Evolutionary conservation across 2,888 invertebrate genomes (phyloP).

Genomic region (Eudiplozoon nipponicum): DNA sequence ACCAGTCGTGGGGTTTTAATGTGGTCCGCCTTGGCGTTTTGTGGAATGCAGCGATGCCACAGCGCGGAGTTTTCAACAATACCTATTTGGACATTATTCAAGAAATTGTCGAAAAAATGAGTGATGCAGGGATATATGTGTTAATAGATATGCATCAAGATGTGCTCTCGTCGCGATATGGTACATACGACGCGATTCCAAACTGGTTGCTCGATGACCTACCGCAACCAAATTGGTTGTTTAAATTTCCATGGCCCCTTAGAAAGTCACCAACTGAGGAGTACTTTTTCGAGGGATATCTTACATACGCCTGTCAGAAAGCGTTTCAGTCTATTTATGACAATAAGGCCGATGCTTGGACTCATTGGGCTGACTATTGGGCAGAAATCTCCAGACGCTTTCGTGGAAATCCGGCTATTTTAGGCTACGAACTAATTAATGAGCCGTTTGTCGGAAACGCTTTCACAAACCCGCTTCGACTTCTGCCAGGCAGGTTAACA

Average conservation of each 20-base stretch:
- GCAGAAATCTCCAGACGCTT: slow-evolving; percentile 18
- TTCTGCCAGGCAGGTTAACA: slow-evolving; percentile 21
- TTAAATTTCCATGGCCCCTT: slow-evolving; percentile 20
- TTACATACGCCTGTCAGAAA: slow-evolving; percentile 19
- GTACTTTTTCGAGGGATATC: slow-evolving; percentile 19
- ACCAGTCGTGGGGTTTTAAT: slow-evolving; percentile 21
- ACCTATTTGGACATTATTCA: slow-evolving; percentile 19
- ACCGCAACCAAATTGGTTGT: slow-evolving; percentile 17
- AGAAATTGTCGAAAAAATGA: slow-evolving; percentile 18
- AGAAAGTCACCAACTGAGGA: slow-evolving; percentile 4
- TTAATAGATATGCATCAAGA: slow-evolving; percentile 20
- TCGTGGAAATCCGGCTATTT: slow-evolving; percentile 17
- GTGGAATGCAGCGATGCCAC: slow-evolving; percentile 20
- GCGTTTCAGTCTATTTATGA: slow-evolving; percentile 20
- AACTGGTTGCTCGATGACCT: slow-evolving; percentile 19
- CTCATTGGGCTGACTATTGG: slow-evolving; percentile 19
- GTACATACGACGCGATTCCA: slow-evolving; percentile 20
- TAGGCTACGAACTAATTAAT: slow-evolving; percentile 21
- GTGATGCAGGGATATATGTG: slow-evolving; percentile 18
- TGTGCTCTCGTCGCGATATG: slow-evolving; percentile 14
- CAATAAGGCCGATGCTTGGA: slow-evolving; percentile 17
- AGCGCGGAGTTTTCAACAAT: slow-evolving; percentile 17
- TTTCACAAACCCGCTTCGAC: slow-evolving; percentile 18
- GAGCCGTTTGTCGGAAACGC: slow-evolving; percentile 22
- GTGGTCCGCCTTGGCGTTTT: slow-evolving; percentile 20